These are phyloP conservation scores for Epizoanthus rinbou DNA, from an alignment of 92 coral and sea anemone species.

Conservation along the genomic window DNA sequence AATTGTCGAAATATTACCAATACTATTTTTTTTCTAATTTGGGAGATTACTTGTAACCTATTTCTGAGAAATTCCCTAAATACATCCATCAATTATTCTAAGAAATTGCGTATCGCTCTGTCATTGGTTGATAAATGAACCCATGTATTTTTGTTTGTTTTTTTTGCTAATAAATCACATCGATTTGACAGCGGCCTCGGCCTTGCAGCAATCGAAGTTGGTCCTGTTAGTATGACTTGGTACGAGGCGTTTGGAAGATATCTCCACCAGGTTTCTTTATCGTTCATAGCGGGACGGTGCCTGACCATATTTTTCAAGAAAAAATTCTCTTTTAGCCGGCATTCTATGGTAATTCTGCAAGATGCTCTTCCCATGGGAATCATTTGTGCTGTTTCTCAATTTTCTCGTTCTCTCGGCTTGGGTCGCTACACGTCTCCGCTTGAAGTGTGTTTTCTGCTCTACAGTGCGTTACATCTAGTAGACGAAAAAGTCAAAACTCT, in stretches of 20 bases:
- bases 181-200: too few species aligned
- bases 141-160: too few species aligned
- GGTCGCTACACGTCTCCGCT: neutral
- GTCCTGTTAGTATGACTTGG: neutral
- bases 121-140: too few species aligned
- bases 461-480: neutral
- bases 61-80: too few species aligned
- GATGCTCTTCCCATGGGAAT: slow-evolving; percentile 26
- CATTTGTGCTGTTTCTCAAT: neutral
- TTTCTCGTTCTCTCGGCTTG: neutral
- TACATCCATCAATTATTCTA: too few species aligned
- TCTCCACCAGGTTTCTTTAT: neutral
- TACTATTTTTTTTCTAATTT: too few species aligned
- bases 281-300: slow-evolving; percentile 20
- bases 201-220: too few species aligned
- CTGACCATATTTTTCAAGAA: slow-evolving; percentile 70
- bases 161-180: too few species aligned
- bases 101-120: too few species aligned
- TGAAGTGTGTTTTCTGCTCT: slow-evolving; percentile 17
- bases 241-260: neutral
- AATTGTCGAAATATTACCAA: too few species aligned
- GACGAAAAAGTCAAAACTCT: slow-evolving; percentile 42
- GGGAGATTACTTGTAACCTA: too few species aligned
- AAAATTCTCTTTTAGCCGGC: slow-evolving; percentile 43
- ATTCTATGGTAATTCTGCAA: slow-evolving; percentile 26